A percentile compares a stretch with the other conserved stretches of the same genome.
phyloP scores from a whole-genome alignment of 64 coral and sea anemone genomes.

The Montipora sp. region DNA sequence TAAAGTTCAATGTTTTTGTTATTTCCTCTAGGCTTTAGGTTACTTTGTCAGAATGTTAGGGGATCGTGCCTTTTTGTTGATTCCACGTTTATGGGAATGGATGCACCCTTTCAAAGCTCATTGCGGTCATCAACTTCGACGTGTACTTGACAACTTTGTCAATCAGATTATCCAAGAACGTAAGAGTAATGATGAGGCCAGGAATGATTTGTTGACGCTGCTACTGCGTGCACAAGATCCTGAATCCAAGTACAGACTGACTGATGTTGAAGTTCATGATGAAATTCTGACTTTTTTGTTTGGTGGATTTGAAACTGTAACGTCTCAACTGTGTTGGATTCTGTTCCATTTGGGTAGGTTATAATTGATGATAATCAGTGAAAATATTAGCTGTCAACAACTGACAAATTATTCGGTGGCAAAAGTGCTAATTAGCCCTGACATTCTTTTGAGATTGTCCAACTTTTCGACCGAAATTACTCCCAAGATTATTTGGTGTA shows the following conservation, averaged over 20 bases:
- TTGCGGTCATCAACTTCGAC: constrained; percentile 6
- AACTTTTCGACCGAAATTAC: no score
- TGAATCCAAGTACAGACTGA: constrained; percentile 57
- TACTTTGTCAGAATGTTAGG: constrained; percentile 51
- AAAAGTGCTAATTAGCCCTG: no score
- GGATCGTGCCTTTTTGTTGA: constrained; percentile 37
- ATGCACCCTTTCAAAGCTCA: constrained; percentile 52
- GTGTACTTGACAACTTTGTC: constrained; percentile 45
- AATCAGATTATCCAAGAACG: constrained; percentile 56
- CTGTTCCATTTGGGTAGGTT: constrained; percentile 68
- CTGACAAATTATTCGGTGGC: no score
- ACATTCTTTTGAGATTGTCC: no score
- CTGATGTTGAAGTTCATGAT: constrained; percentile 69
- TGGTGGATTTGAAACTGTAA: constrained; percentile 76
- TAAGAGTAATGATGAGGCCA: constrained; percentile 24
- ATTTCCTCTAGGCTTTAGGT: constrained; percentile 53
- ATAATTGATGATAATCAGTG: no score
- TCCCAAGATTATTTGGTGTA: no score
- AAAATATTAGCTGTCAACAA: no score
- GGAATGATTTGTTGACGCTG: constrained; percentile 65
- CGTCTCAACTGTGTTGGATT: constrained; percentile 74
- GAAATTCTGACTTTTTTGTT: constrained; percentile 79
- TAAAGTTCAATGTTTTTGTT: background rate
- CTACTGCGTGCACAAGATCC: constrained; percentile 51
- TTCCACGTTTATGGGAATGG: constrained; percentile 54